Percentiles rank a stretch among this genome's conserved stretches.
These are phyloP conservation scores for Platalea minor DNA, from an alignment of 2,797 vertebrate species.

Conservation along the genomic window DNA sequence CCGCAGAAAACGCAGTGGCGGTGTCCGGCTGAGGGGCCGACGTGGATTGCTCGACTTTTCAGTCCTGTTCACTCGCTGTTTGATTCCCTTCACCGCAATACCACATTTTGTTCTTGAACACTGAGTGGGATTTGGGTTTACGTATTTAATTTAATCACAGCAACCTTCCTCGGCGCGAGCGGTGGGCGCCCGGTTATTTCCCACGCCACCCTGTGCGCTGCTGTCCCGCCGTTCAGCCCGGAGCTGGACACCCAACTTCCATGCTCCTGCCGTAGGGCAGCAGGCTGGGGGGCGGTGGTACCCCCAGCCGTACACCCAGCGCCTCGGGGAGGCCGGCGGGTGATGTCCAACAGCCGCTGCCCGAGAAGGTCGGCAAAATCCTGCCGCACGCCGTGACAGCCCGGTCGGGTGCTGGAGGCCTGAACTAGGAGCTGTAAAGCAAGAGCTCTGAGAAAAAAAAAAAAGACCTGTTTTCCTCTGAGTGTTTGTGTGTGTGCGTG, in stretches of 20 bases:
- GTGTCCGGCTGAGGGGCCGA: no score
- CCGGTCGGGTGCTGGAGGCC: background rate
- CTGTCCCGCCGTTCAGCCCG: background rate
- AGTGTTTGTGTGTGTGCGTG: background rate
- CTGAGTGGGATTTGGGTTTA: background rate
- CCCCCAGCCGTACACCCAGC: fast-evolving
- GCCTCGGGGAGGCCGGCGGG: fast-evolving
- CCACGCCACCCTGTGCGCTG: fast-evolving
- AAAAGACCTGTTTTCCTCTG: background rate
- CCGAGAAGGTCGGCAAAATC: background rate
- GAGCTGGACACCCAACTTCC: background rate
- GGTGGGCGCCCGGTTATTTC: fast-evolving
- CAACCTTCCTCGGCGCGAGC: fast-evolving
- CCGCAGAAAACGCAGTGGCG: fast-evolving
- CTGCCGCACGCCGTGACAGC: background rate
- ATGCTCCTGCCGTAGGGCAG: background rate
- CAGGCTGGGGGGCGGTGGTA: fast-evolving
- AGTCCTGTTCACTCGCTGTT: fast-evolving
- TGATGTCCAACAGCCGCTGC: background rate
- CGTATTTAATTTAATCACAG: background rate
- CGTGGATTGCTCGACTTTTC: fast-evolving
- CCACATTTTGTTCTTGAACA: fast-evolving
- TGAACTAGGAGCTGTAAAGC: background rate
- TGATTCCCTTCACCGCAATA: background rate
- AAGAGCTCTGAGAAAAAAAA: background rate